Base-by-base conservation (phyloP, 2,888 invertebrate genomes). In the Eupithecia subfuscata region DNA sequence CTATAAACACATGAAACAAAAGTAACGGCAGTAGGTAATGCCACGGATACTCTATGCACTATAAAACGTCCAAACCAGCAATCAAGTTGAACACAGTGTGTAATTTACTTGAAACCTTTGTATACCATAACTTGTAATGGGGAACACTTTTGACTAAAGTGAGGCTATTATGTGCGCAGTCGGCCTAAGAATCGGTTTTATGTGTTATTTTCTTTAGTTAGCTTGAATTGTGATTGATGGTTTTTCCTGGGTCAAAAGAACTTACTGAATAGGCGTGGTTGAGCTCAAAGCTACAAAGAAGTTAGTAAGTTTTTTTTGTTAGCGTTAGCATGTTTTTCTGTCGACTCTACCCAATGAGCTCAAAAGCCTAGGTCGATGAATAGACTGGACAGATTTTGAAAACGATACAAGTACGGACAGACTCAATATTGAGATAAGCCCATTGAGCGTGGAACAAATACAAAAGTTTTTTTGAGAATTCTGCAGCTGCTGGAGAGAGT, bases 31-130 rank as follows among this genome's bases (percentile, higher is more conserved):
- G 60, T 9, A 22, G 60, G 11, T 14, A 22, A 60, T 25, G 22
- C 60, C 25, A 25, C 25, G 22, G 14, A 60, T 60, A 64, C 34
- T 67, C 37, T 22, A 40, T 67, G 65, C n/a, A n/a, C 65, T 40
- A n/a, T 64, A 65, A 56, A 65, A 65, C 70, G 70, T 67, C 78
- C 76, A 43, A 78, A 71, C 73, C 69, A 67, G 52, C 67, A 74
- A 75, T 74, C 75, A 71, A 60, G 74, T 75, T 75, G 25, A 64
- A 78, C 64, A 75, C 72, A 72, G 69, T 78, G 63, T 82, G 76
- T 82, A 83, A 86, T 85, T 84, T 86, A 81, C 83, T 81, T 43
- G 48, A 82, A 84, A 77, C 48, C 82, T 83, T 79, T 78, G 64
- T 69, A 34, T 69, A 82, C 82, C 78, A 83, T 81, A 82, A 83